Percentiles rank a stretch among this genome's conserved stretches.
Conservation (phyloP, 1,140 invertebrate genomes). For the Saccostrea echinata region DNA sequence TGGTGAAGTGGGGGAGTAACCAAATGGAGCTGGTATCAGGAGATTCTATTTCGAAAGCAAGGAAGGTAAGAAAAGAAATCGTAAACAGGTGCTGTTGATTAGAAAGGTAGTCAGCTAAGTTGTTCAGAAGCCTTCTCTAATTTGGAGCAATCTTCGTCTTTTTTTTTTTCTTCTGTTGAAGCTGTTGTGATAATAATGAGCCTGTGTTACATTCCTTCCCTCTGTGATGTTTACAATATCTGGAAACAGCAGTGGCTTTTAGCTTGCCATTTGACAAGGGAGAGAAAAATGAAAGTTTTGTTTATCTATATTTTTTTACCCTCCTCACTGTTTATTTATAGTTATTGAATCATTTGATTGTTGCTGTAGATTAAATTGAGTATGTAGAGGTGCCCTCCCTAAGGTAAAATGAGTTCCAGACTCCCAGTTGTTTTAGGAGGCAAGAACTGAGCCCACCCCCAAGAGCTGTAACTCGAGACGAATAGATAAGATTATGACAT, state of each 20-base stretch:
- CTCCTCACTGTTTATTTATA: background rate
- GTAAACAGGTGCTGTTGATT: slow-evolving; percentile 23
- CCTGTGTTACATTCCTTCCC: background rate
- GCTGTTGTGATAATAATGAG: slow-evolving; percentile 7
- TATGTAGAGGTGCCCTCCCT: slow-evolving; percentile 5
- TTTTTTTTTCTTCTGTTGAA: background rate
- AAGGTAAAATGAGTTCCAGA: slow-evolving; percentile 8
- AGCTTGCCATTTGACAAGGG: background rate
- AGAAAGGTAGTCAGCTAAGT: background rate
- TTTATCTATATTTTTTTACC: background rate
- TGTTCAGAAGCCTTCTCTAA: background rate
- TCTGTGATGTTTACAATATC: background rate
- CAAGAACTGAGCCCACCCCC: background rate
- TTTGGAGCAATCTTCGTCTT: background rate
- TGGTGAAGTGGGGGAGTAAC: background rate
- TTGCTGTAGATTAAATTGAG: background rate
- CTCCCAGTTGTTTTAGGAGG: background rate
- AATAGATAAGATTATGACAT: slow-evolving; percentile 33
- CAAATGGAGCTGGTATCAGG: background rate
- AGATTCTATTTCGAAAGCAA: background rate
- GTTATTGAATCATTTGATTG: slow-evolving; percentile 13
- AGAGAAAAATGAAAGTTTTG: background rate
- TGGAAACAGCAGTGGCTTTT: slow-evolving; percentile 7
- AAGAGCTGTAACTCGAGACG: slow-evolving; percentile 21
- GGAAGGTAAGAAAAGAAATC: background rate